phyloP scores from a whole-genome alignment of 2,113 vertebrate genomes.

The Nanorana parkeri region DNA sequence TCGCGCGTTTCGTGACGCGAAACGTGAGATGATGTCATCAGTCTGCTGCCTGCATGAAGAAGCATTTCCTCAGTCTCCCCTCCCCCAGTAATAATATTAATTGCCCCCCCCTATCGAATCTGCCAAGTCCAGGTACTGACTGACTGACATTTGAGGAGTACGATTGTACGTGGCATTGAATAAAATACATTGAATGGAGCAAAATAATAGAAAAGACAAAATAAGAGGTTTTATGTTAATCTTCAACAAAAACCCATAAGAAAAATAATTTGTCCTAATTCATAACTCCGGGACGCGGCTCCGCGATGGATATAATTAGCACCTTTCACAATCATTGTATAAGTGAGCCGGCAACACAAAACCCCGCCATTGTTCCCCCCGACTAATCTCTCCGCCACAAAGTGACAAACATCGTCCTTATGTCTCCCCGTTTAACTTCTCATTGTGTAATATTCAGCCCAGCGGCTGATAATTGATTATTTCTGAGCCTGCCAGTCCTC shows the following conservation, averaged over 20 bases:
- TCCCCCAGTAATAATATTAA: too few species aligned
- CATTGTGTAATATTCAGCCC: constrained; percentile 28
- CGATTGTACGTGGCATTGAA: constrained; percentile 15
- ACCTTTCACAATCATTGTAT: constrained; percentile 48
- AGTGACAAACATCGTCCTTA: constrained; percentile 40
- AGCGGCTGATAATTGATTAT: constrained; percentile 43
- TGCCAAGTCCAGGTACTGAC: too few species aligned
- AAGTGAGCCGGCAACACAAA: constrained; percentile 43
- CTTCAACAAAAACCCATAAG: constrained; percentile 53
- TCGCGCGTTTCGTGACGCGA: too few species aligned
- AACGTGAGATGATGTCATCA: too few species aligned
- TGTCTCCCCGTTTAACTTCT: constrained; percentile 38
- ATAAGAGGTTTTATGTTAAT: constrained; percentile 52
- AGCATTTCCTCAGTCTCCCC: too few species aligned
- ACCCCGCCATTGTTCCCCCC: constrained; percentile 23
- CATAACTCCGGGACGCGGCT: constrained; percentile 32
- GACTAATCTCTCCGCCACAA: constrained; percentile 43
- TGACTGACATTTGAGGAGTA: constrained; percentile 8
- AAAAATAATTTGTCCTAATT: constrained; percentile 41
- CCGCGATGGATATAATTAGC: constrained; percentile 52
- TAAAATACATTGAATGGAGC: constrained; percentile 33
- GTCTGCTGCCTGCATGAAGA: too few species aligned
- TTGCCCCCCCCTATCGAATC: too few species aligned
- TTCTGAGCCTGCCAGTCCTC: constrained; percentile 12
- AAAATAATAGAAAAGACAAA: constrained; percentile 43